These are phyloP conservation scores for Drosophila littoralis DNA, from an alignment of 1,140 invertebrate genomes.

Conservation along the genomic window DNA sequence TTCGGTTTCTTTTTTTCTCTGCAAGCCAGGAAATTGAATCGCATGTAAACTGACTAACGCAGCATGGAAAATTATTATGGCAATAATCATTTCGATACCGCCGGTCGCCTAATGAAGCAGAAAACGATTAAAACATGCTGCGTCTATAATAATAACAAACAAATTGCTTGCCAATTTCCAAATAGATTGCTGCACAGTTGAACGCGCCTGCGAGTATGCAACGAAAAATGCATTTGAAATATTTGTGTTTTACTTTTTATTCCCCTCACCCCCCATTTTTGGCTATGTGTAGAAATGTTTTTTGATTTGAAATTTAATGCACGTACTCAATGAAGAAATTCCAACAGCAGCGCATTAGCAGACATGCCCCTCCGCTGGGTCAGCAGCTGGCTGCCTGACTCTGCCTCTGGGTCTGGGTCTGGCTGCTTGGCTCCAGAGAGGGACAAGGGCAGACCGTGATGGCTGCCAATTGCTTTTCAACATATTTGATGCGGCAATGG, in stretches of 20 bases:
- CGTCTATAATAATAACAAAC: neutral
- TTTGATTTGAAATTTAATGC: conserved; percentile 81
- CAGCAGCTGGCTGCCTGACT: conserved; percentile 28
- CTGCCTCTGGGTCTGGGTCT: conserved; percentile 11
- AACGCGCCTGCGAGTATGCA: conserved; percentile 65
- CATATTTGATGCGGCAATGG: conserved; percentile 74
- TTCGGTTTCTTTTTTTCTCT: conserved; percentile 20
- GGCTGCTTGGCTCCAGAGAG: conserved; percentile 8
- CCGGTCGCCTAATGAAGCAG: conserved; percentile 28
- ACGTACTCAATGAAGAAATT: conserved; percentile 83
- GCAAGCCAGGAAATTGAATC: conserved; percentile 60
- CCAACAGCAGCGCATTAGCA: conserved; percentile 78
- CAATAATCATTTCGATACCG: conserved; percentile 9
- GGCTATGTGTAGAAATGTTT: conserved; percentile 50
- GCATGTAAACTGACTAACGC: conserved; percentile 20
- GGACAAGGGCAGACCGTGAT: conserved; percentile 22
- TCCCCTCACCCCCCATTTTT: neutral
- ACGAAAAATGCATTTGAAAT: conserved; percentile 60
- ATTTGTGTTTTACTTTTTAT: conserved; percentile 10
- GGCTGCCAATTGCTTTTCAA: conserved; percentile 82
- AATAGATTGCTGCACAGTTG: conserved; percentile 55
- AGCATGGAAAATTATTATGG: conserved; percentile 1
- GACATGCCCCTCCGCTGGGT: conserved; percentile 54
- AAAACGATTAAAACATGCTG: conserved; percentile 53
- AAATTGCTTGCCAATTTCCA: conserved; percentile 23